Conservation (phyloP, 1,140 invertebrate genomes). For the Ylistrum balloti region DNA sequence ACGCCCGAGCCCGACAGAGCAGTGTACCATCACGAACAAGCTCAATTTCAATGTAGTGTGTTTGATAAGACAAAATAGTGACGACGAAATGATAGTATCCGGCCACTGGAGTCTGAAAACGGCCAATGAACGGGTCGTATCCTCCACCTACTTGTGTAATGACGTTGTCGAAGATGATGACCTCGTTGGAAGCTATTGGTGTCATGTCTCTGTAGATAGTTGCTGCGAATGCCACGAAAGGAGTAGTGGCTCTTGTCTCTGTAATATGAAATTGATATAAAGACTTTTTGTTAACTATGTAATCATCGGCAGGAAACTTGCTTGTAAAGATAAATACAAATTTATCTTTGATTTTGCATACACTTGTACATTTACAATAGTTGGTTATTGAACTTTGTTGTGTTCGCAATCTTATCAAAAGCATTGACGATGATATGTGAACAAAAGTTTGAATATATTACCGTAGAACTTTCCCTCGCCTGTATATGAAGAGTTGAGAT, state of each 20-base stretch:
- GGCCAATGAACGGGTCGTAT: conserved; percentile 42
- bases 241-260: not conserved
- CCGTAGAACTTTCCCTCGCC: not conserved
- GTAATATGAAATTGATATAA: no score
- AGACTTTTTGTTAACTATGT: no score
- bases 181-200: conserved; percentile 29
- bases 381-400: no score
- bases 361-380: no score
- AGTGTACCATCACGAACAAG: not conserved
- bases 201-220: not conserved
- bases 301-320: no score
- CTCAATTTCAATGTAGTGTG: conserved; percentile 44
- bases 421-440: no score
- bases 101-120: conserved; percentile 42
- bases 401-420: no score
- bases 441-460: no score
- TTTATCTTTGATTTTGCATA: no score
- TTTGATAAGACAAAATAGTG: not conserved
- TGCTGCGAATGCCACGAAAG: conserved; percentile 4
- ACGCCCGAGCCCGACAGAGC: conserved; percentile 35
- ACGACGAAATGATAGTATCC: conserved; percentile 47
- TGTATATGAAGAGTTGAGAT: not conserved
- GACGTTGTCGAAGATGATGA: conserved; percentile 4
- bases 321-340: no score
- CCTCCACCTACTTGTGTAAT: not conserved